Percentiles rank a stretch among this genome's conserved stretches.
Conservation (phyloP, 2,888 invertebrate species). For the Phyto melanocephala region DNA sequence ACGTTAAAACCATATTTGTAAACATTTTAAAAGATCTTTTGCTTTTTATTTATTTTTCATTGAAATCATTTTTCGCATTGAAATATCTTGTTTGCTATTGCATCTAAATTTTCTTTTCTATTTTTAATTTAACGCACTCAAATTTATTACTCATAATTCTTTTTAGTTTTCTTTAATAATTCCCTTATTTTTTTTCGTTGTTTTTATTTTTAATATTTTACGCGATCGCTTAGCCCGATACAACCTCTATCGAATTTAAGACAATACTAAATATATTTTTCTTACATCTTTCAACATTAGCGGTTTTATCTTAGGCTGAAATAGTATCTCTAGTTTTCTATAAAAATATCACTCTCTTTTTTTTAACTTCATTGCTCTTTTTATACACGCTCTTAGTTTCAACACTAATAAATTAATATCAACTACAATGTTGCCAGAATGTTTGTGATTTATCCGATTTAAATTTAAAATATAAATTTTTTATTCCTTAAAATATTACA, state of each 20-base stretch:
- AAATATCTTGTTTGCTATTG: slow-evolving; percentile 23
- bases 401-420: neutral
- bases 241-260: slow-evolving; percentile 36
- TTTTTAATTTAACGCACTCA: slow-evolving; percentile 41
- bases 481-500: too few species aligned
- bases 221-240: slow-evolving; percentile 26
- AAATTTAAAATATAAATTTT: too few species aligned
- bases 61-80: neutral
- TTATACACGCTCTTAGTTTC: slow-evolving; percentile 14
- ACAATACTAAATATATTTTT: slow-evolving; percentile 48
- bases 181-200: slow-evolving; percentile 20
- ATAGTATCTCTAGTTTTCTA: slow-evolving; percentile 46
- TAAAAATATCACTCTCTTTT: slow-evolving; percentile 45
- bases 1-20: neutral
- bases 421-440: neutral
- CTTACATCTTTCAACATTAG: slow-evolving; percentile 32
- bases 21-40: neutral
- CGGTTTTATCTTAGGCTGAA: slow-evolving; percentile 34
- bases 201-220: neutral
- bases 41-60: neutral
- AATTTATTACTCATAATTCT: slow-evolving; percentile 49
- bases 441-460: too few species aligned
- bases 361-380: neutral
- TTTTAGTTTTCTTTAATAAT: slow-evolving; percentile 6
- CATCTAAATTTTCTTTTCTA: slow-evolving; percentile 31